These are phyloP conservation scores for Cephus pygmeus DNA, from an alignment of 2,888 invertebrate genomes.

Conservation along the genomic window DNA sequence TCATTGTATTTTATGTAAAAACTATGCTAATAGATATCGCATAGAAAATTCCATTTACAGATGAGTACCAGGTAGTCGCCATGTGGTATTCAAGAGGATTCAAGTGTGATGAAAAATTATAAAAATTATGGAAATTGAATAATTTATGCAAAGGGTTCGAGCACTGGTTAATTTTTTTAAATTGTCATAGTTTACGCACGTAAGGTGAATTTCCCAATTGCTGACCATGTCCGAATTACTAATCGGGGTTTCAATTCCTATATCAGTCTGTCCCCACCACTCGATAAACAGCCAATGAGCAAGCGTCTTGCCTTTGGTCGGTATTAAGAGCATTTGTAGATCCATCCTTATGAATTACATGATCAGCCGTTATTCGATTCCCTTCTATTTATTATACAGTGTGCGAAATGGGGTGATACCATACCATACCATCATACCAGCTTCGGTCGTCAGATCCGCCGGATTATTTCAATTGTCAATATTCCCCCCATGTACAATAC, in stretches of 20 bases:
- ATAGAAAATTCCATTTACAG: slow-evolving; percentile 58
- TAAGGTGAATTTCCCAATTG: slow-evolving; percentile 10
- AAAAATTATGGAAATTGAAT: slow-evolving; percentile 56
- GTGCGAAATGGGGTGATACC: fast-evolving
- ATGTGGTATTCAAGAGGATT: background rate
- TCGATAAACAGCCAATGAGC: too few relatives aligned
- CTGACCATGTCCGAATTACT: background rate
- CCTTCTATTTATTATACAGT: too few relatives aligned
- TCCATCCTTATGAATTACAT: too few relatives aligned
- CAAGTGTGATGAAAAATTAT: slow-evolving; percentile 47
- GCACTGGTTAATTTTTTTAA: slow-evolving; percentile 38
- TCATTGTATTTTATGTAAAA: slow-evolving; percentile 59
- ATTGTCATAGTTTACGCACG: slow-evolving; percentile 20
- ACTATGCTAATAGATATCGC: slow-evolving; percentile 63
- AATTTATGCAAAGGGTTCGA: slow-evolving; percentile 47
- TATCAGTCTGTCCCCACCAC: too few relatives aligned
- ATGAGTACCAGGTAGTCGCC: slow-evolving; percentile 1
- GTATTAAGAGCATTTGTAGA: too few relatives aligned
- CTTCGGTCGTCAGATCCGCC: too few relatives aligned
- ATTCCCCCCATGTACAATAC: background rate
- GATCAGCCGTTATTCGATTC: too few relatives aligned
- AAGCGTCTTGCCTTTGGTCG: too few relatives aligned
- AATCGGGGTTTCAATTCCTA: too few relatives aligned
- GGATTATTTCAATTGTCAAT: too few relatives aligned
- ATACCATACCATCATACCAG: too few relatives aligned